phyloP scores from a whole-genome alignment of 2,888 invertebrate species.

The Druceiella hillmani region DNA sequence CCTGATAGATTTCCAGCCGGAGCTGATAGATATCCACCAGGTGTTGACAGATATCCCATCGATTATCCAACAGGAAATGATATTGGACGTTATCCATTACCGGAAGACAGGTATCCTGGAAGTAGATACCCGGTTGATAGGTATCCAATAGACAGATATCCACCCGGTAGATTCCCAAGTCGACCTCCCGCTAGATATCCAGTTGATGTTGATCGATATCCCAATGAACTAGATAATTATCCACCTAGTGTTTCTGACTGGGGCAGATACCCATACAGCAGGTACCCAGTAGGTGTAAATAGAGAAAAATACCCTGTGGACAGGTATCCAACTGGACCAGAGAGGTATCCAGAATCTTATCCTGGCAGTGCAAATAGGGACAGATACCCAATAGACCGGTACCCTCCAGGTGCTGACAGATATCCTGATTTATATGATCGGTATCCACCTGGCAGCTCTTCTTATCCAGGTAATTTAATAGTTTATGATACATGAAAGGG shows the following conservation, averaged over 20 bases:
- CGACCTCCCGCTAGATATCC: conserved; percentile 48
- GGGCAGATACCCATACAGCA: conserved; percentile 44
- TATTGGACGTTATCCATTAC: conserved; percentile 34
- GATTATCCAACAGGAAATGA: conserved; percentile 34
- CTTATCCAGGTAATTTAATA: conserved; percentile 47
- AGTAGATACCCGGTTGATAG: conserved; percentile 37
- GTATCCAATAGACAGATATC: conserved; percentile 36
- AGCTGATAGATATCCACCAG: conserved; percentile 37
- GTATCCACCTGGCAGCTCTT: conserved; percentile 54
- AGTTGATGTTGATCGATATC: conserved; percentile 39
- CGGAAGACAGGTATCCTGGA: conserved; percentile 38
- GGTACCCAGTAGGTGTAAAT: conserved; percentile 46
- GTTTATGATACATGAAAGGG: conserved; percentile 7
- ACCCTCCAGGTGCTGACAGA: conserved; percentile 47
- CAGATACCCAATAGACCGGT: conserved; percentile 34
- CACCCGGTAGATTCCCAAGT: conserved; percentile 33
- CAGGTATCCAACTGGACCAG: conserved; percentile 27
- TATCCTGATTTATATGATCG: conserved; percentile 50
- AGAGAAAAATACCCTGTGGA: conserved; percentile 28
- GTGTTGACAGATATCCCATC: conserved; percentile 17
- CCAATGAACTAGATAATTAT: conserved; percentile 24
- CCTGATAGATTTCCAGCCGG: conserved; percentile 53
- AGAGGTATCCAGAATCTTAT: conserved; percentile 30
- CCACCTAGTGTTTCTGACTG: conserved; percentile 36
- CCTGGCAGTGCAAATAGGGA: conserved; percentile 26